A percentile compares a stretch with the other conserved stretches of the same genome.
Conservation (phyloP, 2,797 vertebrate genomes). For the Chromobotia macracanthus region DNA sequence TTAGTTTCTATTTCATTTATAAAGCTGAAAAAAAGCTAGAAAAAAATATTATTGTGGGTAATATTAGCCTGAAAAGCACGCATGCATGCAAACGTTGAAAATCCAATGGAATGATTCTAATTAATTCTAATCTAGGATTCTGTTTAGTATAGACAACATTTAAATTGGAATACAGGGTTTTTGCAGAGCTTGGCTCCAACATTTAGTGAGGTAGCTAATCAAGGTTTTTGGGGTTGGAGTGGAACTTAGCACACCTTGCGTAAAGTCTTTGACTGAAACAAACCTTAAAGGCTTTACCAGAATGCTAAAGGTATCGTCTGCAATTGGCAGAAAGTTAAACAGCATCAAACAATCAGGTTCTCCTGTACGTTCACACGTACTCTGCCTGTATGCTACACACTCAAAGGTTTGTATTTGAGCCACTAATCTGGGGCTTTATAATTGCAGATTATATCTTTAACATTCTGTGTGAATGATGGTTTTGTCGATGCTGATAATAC, state of each 20-base stretch:
- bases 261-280: constrained; percentile 21
- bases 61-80: not conserved
- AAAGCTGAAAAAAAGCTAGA: no score
- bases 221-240: constrained; percentile 16
- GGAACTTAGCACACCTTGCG: not conserved
- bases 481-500: constrained; percentile 57
- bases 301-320: constrained; percentile 33
- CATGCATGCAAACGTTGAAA: not conserved
- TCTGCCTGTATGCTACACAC: not conserved
- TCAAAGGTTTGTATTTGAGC: not conserved
- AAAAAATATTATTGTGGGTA: not conserved
- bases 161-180: not conserved
- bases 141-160: not conserved
- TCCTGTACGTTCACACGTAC: not conserved
- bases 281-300: constrained; percentile 14
- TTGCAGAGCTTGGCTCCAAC: not conserved
- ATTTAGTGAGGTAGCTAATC: not conserved
- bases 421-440: not conserved
- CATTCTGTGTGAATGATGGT: constrained; percentile 6
- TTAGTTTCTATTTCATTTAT: not conserved
- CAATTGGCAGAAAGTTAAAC: not conserved
- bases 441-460: constrained; percentile 40
- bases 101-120: not conserved
- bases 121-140: not conserved
- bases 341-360: not conserved